Percentiles rank a stretch among this genome's conserved stretches.
These are phyloP conservation scores for Dryococelus australis DNA, from an alignment of 2,888 invertebrate genomes.

Conservation along the genomic window DNA sequence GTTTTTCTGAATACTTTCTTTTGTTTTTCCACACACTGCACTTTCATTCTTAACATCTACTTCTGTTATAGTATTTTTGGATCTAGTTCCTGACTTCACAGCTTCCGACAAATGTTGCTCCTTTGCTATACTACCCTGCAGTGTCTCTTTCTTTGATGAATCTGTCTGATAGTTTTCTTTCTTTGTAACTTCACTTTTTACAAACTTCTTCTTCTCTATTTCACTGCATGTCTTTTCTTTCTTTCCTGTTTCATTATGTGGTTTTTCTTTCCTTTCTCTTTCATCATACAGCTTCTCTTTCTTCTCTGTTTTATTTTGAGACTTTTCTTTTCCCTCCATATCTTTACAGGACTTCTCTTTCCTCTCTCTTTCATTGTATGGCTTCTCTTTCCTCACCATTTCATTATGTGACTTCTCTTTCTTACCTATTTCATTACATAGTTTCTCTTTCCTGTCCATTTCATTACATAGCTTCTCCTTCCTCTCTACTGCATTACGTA, in stretches of 20 bases:
- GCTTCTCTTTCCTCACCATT: no score
- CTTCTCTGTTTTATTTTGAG: no score
- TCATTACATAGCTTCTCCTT: background rate
- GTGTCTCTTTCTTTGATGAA: background rate
- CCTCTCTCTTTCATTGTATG: no score
- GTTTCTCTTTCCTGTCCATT: background rate
- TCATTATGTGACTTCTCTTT: no score
- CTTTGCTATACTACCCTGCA: background rate
- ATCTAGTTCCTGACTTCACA: background rate
- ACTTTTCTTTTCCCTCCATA: no score
- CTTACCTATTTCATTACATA: no score
- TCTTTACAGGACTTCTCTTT: no score
- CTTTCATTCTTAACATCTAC: background rate
- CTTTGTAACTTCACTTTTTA: background rate
- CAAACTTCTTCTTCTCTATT: background rate
- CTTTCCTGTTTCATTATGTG: background rate
- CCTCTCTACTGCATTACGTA: background rate
- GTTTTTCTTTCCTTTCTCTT: background rate
- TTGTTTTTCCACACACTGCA: constrained; percentile 46
- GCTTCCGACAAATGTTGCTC: background rate
- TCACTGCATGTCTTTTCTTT: background rate
- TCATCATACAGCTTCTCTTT: background rate
- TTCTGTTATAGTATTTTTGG: background rate
- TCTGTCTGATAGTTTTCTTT: background rate
- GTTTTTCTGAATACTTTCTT: constrained; percentile 36